Evolutionary conservation across 2,113 vertebrate species (phyloP), one percentile per base, ranked within the genome.

Genomic region (Cyprinodon brontotheroides): DNA sequence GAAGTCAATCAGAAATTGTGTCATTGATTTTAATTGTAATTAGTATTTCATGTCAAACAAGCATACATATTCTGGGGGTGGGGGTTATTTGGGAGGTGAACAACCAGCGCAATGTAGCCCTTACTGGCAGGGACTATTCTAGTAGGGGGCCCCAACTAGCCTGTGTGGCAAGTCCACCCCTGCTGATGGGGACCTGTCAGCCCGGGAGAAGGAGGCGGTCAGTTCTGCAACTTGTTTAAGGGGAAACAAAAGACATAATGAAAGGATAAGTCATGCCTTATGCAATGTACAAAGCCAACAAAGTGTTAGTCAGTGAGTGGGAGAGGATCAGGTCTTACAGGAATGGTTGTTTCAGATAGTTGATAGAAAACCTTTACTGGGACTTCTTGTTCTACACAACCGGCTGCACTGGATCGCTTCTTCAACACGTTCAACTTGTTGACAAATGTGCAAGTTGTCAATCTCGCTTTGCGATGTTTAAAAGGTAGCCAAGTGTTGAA

Each of bases 311-410:
- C 87, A 83, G 77, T 50, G 85, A 85, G 90, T 90, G 82, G 90
- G 91, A 85, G 83, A 82, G 81, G 75, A 91, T 87, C 92, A 90
- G 89, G 91, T 91, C 88, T 92, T 91, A 89, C 92, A 89, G 92
- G 92, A 92, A 92, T 71, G 73, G 85, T 86, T 80, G 82, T 85
- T 86, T 81, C 74, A 84, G 61, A 82, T 67, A 14, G 70, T 60
- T 41, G 70, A 72, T 64, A 36, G 74, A 86, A 82, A 79, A 74
- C 78, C 70, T 78, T 74, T 68, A 64, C 20, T 66, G 84, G 82
- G 86, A 81, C 86, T 86, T 85, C 81, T 79, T 68, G 74, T 74
- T 68, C 74, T n/a, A 86, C 90, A 72, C 86, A 93, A 91, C 92
- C 92, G 89, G 91, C 89, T 89, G 82, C 80, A 83, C 92, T 87